Base-by-base conservation (phyloP, 2,797 vertebrate species). In the Syncerus caffer region DNA sequence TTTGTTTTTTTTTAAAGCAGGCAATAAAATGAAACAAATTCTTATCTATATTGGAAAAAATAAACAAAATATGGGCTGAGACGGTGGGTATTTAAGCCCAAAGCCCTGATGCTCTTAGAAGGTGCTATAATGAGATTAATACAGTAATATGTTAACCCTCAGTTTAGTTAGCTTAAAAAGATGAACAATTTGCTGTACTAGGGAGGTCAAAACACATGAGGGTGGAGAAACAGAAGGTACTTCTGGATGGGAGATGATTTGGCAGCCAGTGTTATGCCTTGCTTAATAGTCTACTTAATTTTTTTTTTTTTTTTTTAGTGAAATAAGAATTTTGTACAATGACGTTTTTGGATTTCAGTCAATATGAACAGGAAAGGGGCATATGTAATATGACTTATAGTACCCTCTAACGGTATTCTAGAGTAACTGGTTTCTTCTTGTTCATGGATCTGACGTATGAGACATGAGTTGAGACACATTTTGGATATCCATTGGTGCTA, bases 261-360 rank as follows among this genome's bases (percentile, higher is more conserved):
- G 95, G 78, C 74, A 96, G 93, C 78, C 38, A 89, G 64, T 27
- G 80, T 45, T 27, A 29, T 4, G 84, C 55, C 53, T 95, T 92
- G 80, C 51, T 92, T 64, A 96, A 47, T 60, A n/a, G 91, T 93
- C 88, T 93, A 58, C 47, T 95, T 89, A 34, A 47, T 64, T 89
- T 50, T 84, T 74, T 85, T 84, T 84, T 74, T 85, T 84, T 34
- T 53, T 19, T 67, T 38, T 71, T 1, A 51, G 53, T 96, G 79
- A 92, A 96, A 90, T 89, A 80, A 13, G 58, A 95, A 94, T 97
- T 96, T 89, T 85, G 57, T 95, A 71, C 55, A 95, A 86, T 93
- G 78, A 95, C 19, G 57, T 67, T 96, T 76, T 96, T 89, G 91
- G 64, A 88, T 95, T 86, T 91, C 64, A 76, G 74, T 93, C 90